Conservation (phyloP, 2,888 invertebrate species). For the Sesia apiformis region DNA sequence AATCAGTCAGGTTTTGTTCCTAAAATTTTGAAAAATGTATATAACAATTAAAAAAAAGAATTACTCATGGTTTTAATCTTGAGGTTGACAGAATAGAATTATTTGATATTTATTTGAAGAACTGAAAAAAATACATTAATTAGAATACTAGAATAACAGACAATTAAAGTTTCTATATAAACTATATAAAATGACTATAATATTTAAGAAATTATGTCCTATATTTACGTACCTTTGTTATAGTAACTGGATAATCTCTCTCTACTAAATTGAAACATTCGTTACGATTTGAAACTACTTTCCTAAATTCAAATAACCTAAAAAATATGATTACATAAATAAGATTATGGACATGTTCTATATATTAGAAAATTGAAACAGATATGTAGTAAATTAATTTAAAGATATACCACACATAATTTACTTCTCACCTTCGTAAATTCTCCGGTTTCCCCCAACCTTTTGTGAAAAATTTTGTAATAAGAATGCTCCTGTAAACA, state of each 20-base stretch:
- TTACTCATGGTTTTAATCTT: neutral
- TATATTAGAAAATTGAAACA: neutral
- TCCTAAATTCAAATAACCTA: slow-evolving; percentile 93
- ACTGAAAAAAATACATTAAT: neutral
- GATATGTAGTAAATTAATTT: no score
- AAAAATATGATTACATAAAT: slow-evolving; percentile 26
- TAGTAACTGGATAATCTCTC: slow-evolving; percentile 87
- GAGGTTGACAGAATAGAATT: neutral
- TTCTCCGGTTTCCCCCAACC: slow-evolving; percentile 97
- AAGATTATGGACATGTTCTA: neutral
- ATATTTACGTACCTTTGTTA: slow-evolving; percentile 80
- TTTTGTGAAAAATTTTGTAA: slow-evolving; percentile 94
- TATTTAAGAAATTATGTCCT: neutral
- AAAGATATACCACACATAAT: neutral
- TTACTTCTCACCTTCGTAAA: slow-evolving; percentile 80
- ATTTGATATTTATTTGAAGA: neutral
- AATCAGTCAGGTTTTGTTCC: slow-evolving; percentile 84
- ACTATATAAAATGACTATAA: neutral
- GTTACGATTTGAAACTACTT: slow-evolving; percentile 88
- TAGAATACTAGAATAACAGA: neutral
- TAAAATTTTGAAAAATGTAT: slow-evolving; percentile 31
- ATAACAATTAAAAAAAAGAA: neutral
- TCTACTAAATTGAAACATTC: slow-evolving; percentile 88
- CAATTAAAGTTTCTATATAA: neutral
- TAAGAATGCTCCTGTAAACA: slow-evolving; percentile 88